Conservation (phyloP, 2,113 vertebrate genomes). For the Sapayoa aenigma region DNA sequence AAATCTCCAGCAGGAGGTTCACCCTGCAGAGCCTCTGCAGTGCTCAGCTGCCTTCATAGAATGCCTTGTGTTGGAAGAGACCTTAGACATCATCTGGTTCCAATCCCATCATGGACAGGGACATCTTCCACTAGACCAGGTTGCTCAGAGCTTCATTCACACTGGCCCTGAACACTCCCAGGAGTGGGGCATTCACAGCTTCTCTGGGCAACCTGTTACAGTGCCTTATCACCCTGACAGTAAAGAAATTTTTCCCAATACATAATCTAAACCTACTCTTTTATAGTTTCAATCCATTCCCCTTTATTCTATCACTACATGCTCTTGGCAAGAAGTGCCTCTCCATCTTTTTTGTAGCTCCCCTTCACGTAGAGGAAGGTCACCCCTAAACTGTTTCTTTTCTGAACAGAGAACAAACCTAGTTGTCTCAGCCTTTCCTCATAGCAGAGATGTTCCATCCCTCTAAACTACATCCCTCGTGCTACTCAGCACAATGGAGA, state of each 20-base stretch:
- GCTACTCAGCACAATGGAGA: background rate
- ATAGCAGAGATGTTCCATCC: background rate
- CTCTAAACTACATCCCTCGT: background rate
- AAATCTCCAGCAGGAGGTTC: background rate
- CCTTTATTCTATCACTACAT: background rate
- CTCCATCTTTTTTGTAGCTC: background rate
- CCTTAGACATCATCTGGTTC: background rate
- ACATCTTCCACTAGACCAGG: background rate
- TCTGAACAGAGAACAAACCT: background rate
- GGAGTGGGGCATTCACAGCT: background rate
- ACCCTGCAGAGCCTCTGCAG: background rate
- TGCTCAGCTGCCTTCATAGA: background rate
- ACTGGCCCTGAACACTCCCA: background rate
- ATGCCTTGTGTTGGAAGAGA: background rate
- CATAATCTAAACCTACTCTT: background rate
- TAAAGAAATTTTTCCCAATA: background rate
- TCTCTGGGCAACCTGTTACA: background rate
- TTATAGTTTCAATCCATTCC: background rate
- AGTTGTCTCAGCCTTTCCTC: background rate
- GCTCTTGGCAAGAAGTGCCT: too few relatives aligned
- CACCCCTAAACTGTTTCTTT: background rate
- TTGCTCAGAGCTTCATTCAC: background rate
- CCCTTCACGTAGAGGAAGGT: background rate
- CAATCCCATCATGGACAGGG: background rate
- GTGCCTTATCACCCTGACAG: accelerated